Evolutionary conservation across 2,113 vertebrate species (phyloP), one percentile per base, ranked within the genome.

Genomic region (Chroicocephalus ridibundus): DNA sequence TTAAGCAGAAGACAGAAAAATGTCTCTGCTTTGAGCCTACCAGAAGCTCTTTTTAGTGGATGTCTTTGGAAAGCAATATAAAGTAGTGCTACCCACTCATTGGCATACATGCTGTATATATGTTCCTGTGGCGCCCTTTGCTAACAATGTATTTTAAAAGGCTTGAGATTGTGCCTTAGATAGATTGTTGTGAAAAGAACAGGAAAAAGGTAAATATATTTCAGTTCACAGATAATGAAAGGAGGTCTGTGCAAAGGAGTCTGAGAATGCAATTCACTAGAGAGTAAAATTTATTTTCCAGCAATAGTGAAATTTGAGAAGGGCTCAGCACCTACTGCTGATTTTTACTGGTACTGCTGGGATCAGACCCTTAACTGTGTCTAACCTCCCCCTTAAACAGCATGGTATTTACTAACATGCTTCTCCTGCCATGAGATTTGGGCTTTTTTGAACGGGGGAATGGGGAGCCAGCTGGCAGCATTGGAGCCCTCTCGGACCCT

Each of bases 331-430:
- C 42, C 34, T 65, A 14, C 29, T 5, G 1, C 1, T 3, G 52
- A 32, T 29, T 51, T 52, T 55, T 34, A 21, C 46, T 49, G 70
- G 4, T 36, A 2, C 38, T n/a, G 27, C 8, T 69, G 84, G 40
- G 51, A 46, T 76, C 49, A 44, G 70, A n/a, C 42, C 34, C 20
- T 13, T 74, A 69, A 10, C 18, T 24, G 14, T 42, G 25, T 64
- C 38, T 13, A 66, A 46, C 32, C 60, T 70, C 1, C 5, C 25
- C 71, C 38, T 44, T 60, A 38, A 32, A 27, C 2, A 32, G n/a
- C 55, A 31, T 5, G 29, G 2, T 11, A 4, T 38, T 91, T 61
- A 12, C 29, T 8, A 3, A 16, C 0, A 0, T 18, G 31, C 51
- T 47, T 72, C 60, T 72, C 55, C 55, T 83, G 72, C 38, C 3